Conservation (phyloP, 2,888 invertebrate genomes). For the Cyclophora albipunctata region DNA sequence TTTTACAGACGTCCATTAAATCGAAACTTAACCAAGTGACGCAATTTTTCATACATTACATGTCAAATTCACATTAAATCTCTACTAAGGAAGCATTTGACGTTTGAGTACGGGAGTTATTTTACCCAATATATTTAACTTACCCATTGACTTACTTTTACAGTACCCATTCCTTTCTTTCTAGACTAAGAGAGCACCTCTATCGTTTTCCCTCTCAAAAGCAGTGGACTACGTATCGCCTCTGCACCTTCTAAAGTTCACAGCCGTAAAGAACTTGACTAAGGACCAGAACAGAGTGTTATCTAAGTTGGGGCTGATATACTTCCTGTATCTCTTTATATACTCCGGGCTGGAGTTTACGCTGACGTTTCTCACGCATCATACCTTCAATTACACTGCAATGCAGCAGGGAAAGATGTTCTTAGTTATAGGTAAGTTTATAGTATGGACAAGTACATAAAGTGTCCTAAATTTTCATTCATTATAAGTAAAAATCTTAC, state of each 20-base stretch:
- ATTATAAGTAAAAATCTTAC: too few relatives aligned
- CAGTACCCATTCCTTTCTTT: slow-evolving; percentile 32
- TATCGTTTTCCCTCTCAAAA: slow-evolving; percentile 79
- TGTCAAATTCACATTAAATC: too few relatives aligned
- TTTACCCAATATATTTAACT: too few relatives aligned
- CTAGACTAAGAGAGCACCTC: slow-evolving; percentile 81
- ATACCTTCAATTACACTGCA: slow-evolving; percentile 91
- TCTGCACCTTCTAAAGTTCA: slow-evolving; percentile 72
- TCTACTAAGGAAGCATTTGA: too few relatives aligned
- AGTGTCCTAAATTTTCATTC: too few relatives aligned
- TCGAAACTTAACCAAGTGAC: too few relatives aligned
- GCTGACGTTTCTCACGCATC: slow-evolving; percentile 95
- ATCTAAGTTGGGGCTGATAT: slow-evolving; percentile 81
- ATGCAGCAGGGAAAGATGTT: slow-evolving; percentile 99
- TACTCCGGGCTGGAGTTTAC: slow-evolving; percentile 99
- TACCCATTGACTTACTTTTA: too few relatives aligned
- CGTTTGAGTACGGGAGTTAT: too few relatives aligned
- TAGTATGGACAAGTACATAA: too few relatives aligned
- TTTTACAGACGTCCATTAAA: too few relatives aligned
- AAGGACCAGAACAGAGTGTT: slow-evolving; percentile 78
- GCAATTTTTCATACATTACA: too few relatives aligned
- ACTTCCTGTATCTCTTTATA: slow-evolving; percentile 93
- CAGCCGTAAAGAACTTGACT: slow-evolving; percentile 80
- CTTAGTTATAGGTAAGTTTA: slow-evolving; percentile 86
- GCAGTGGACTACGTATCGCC: slow-evolving; percentile 71